These are phyloP conservation scores for Masticophis lateralis DNA, from an alignment of 2,797 vertebrate species.

Conservation along the genomic window DNA sequence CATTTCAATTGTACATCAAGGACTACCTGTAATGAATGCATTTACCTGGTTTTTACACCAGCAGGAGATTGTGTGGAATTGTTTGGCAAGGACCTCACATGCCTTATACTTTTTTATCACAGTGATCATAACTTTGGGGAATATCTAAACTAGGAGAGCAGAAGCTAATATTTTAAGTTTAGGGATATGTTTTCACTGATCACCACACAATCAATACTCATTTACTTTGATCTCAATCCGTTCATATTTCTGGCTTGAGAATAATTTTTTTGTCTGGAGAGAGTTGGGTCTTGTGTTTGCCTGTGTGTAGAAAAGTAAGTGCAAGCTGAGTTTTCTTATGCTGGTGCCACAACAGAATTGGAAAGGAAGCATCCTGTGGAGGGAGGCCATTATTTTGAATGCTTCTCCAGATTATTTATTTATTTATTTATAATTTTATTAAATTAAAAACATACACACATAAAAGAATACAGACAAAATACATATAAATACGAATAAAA, in stretches of 20 bases:
- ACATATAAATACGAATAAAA: too few relatives aligned
- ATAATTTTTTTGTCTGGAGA: not conserved
- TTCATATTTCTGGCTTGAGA: not conserved
- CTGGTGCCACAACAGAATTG: not conserved
- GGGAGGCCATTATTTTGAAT: not conserved
- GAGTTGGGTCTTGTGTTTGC: not conserved
- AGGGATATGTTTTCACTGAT: not conserved
- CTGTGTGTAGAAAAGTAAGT: not conserved
- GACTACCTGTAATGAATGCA: not conserved
- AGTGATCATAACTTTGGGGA: not conserved
- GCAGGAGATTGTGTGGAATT: not conserved
- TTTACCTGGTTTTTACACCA: not conserved
- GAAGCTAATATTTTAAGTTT: not conserved
- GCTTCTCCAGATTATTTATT: not conserved
- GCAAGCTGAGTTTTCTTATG: not conserved
- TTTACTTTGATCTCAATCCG: not conserved
- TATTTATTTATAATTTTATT: too few relatives aligned
- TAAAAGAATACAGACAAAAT: too few relatives aligned
- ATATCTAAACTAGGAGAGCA: not conserved
- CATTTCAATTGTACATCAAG: not conserved
- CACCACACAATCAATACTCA: not conserved
- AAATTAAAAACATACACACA: too few relatives aligned
- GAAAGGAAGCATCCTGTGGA: not conserved
- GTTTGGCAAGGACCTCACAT: not conserved
- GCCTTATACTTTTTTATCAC: not conserved